These are phyloP conservation scores for Sebastes kiyomatsui DNA, from an alignment of 2,797 vertebrate genomes.

Conservation along the genomic window DNA sequence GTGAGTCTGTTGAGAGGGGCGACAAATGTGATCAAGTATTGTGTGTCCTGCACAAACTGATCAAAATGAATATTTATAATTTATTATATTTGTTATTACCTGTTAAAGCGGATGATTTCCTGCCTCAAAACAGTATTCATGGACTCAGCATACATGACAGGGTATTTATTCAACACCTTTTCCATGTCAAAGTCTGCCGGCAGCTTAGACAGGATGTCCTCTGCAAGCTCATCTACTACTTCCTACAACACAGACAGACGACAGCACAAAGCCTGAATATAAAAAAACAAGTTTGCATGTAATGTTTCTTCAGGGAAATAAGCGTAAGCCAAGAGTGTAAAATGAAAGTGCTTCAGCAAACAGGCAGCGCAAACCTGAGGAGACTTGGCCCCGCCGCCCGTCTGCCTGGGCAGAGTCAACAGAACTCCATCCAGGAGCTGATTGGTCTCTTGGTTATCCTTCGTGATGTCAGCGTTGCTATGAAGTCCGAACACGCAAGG, in stretches of 20 bases:
- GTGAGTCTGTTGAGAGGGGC: conserved; percentile 82
- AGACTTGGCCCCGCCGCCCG: conserved; percentile 87
- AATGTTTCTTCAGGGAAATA: neutral
- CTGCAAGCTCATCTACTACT: conserved; percentile 89
- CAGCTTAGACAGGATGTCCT: conserved; percentile 90
- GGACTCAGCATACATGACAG: conserved; percentile 91
- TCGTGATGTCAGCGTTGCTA: conserved; percentile 94
- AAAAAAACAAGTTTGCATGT: neutral
- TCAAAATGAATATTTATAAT: neutral
- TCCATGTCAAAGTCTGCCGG: conserved; percentile 87
- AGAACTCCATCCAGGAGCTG: conserved; percentile 91
- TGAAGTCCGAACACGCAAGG: conserved; percentile 94
- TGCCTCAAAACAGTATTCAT: conserved; percentile 96
- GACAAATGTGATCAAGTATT: neutral
- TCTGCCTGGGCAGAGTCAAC: conserved; percentile 90
- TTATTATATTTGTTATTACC: conserved; percentile 72
- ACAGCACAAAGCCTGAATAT: neutral
- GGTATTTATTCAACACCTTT: conserved; percentile 85
- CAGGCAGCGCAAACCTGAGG: conserved; percentile 85
- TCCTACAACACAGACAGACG: conserved; percentile 72
- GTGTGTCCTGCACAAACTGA: neutral
- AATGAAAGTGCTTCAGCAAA: neutral
- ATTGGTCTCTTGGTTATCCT: conserved; percentile 96
- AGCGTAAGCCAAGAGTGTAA: neutral
- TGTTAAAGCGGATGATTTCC: conserved; percentile 94